Percentiles rank a stretch among this genome's conserved stretches.
phyloP scores from a whole-genome alignment of 2,888 invertebrate species.

The Trichogramma dendrolimi region DNA sequence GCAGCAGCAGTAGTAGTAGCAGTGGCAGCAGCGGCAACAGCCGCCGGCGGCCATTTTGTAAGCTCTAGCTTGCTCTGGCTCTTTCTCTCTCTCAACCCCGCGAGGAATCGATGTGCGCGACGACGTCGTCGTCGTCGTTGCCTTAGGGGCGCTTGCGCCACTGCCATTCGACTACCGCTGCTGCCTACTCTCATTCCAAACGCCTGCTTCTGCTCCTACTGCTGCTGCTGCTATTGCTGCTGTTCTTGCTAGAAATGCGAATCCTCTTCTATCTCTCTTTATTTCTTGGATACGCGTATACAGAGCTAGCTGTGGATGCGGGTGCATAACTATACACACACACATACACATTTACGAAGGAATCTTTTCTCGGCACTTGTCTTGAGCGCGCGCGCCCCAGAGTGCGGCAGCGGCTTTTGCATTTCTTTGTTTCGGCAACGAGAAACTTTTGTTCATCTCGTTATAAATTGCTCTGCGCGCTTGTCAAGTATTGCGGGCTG shows the following conservation, averaged over 20 bases:
- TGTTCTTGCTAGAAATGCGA: not conserved
- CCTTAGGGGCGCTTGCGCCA: conserved; percentile 53
- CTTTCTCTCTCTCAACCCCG: conserved; percentile 43
- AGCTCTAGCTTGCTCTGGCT: conserved; percentile 43
- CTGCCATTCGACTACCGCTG: conserved; percentile 39
- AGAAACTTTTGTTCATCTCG: no score
- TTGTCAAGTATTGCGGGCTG: no score
- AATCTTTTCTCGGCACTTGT: no score
- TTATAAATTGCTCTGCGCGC: no score
- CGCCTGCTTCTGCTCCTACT: not conserved
- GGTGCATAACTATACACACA: no score
- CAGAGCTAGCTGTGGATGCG: no score
- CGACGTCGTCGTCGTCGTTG: conserved; percentile 35
- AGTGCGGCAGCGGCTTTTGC: no score
- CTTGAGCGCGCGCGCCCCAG: no score
- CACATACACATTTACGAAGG: no score
- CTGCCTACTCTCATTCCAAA: conserved; percentile 19
- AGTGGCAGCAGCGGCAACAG: conserved; percentile 45
- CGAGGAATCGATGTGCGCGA: conserved; percentile 51
- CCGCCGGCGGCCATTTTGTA: conserved; percentile 52
- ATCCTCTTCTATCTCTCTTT: no score
- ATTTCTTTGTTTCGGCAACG: no score
- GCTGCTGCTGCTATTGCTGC: not conserved
- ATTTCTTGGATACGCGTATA: no score
- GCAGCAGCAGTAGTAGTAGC: not conserved